Conservation (phyloP, 2,888 invertebrate genomes). For the Cordilura impudica region DNA sequence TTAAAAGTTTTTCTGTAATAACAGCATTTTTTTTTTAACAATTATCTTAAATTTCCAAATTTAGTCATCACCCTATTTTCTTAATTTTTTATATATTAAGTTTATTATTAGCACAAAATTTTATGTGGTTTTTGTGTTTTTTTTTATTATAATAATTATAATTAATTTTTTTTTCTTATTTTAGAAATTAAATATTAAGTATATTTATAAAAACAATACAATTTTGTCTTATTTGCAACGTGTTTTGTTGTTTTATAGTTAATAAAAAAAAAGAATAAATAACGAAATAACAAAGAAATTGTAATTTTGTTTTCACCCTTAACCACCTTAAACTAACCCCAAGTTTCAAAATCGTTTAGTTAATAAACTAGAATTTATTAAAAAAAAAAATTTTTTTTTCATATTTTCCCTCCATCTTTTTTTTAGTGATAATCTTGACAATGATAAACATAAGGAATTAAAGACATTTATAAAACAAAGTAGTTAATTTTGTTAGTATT, state of each 20-base stretch:
- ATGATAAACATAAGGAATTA: constrained; percentile 37
- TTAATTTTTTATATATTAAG: background rate
- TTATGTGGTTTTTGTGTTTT: constrained; percentile 1
- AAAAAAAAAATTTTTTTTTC: background rate
- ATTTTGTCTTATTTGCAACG: constrained; percentile 32
- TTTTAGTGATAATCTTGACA: constrained; percentile 47
- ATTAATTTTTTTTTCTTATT: background rate
- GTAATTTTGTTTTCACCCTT: background rate
- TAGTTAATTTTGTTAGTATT: background rate
- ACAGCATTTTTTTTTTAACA: too few relatives aligned
- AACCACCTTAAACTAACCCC: constrained; percentile 21
- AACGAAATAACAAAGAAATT: background rate
- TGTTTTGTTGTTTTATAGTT: constrained; percentile 56
- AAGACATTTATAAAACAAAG: constrained; percentile 32
- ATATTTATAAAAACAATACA: constrained; percentile 14
- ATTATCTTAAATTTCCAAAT: too few relatives aligned
- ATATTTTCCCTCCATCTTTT: constrained; percentile 19
- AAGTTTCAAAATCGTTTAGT: background rate
- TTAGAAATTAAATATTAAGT: constrained; percentile 1
- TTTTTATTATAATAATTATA: background rate
- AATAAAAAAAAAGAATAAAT: background rate
- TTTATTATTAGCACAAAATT: constrained; percentile 16
- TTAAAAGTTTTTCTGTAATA: too few relatives aligned
- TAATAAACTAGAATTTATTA: constrained; percentile 2
- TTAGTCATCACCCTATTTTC: background rate